Percentiles rank a stretch among this genome's conserved stretches.
phyloP scores from a whole-genome alignment of 2,113 vertebrate genomes.

The Chlorodrepanis virens region DNA sequence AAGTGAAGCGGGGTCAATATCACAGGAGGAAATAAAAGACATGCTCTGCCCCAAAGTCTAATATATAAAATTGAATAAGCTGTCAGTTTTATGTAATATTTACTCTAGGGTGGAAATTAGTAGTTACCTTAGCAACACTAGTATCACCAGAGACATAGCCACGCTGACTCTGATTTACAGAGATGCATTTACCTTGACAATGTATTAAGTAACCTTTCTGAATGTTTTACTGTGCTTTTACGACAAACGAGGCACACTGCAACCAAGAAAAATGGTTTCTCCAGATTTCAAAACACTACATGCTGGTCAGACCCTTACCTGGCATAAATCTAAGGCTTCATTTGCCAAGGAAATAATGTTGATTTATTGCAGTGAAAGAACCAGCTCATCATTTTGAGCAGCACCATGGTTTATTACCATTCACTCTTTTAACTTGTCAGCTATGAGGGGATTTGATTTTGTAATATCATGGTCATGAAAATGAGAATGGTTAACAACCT shows the following conservation, averaged over 20 bases:
- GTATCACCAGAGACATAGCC: constrained; percentile 22
- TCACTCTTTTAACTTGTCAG: constrained; percentile 12
- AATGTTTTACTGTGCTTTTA: constrained; percentile 17
- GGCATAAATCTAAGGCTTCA: not conserved
- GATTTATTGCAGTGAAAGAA: constrained; percentile 22
- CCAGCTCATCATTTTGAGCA: constrained; percentile 10
- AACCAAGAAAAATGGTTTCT: constrained; percentile 8
- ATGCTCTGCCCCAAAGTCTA: constrained; percentile 47
- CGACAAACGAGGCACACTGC: not conserved
- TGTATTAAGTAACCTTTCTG: constrained; percentile 34
- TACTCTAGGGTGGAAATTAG: constrained; percentile 72
- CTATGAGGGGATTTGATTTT: not conserved
- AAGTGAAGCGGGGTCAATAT: constrained; percentile 25
- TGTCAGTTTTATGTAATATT: constrained; percentile 68
- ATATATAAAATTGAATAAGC: constrained; percentile 66
- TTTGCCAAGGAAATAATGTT: not conserved
- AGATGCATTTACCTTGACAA: constrained; percentile 35
- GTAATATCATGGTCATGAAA: not conserved
- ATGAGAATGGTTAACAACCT: not conserved
- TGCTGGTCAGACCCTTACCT: not conserved
- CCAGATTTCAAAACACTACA: not conserved
- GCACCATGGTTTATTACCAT: not conserved
- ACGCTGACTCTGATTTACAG: constrained; percentile 61
- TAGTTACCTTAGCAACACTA: constrained; percentile 72
- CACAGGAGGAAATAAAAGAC: constrained; percentile 56